Base-by-base conservation (phyloP, 2,113 vertebrate genomes). In the Nothocercus julius region DNA sequence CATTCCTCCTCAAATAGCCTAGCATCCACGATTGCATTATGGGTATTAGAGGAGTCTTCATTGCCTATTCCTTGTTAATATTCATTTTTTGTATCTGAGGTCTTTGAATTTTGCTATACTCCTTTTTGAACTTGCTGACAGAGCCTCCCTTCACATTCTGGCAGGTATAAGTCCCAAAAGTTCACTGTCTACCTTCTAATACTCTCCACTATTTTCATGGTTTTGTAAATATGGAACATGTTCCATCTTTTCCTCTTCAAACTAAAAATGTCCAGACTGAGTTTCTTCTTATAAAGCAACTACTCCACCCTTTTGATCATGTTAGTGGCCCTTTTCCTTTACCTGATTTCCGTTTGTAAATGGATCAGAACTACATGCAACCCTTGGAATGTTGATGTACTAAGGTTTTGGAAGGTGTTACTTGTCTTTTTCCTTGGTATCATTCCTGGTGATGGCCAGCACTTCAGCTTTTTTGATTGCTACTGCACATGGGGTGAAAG, bases 121-220 rank as follows among this genome's bases (percentile, higher is more conserved):
- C 15, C 3, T 73, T 83, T 83, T 24, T 80, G 59, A 86, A 83
- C 13, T 4, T 32, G 24, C 13, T 21, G 9, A 30, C 45, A 78
- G 25, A 74, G 13, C 27, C 28, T 53, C 4, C 36, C 44, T 80
- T 47, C 54, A 20, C 16, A 83, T 25, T 7, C 34, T 77, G 24
- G 42, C 9, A 73, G 47, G 76, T 69, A 3, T 27, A 88, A 81
- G 19, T 49, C 30, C 7, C 17, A 44, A 49, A 77, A 81, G 7
- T 67, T 84, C 22, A 73, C 72, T 63, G 13, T 4, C 13, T 63
- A 15, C 5, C 78, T 4, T 47, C 17, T 28, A 74, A 62, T 2
- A 10, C 3, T 20, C 1, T 34, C 30, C 4, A 70, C 1, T 5
- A 24, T 24, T 11, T 61, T 79, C 7, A 14, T 21, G 3, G 15